These are phyloP conservation scores for Cephalopholis sonnerati DNA, from an alignment of 2,113 vertebrate species.

Conservation along the genomic window DNA sequence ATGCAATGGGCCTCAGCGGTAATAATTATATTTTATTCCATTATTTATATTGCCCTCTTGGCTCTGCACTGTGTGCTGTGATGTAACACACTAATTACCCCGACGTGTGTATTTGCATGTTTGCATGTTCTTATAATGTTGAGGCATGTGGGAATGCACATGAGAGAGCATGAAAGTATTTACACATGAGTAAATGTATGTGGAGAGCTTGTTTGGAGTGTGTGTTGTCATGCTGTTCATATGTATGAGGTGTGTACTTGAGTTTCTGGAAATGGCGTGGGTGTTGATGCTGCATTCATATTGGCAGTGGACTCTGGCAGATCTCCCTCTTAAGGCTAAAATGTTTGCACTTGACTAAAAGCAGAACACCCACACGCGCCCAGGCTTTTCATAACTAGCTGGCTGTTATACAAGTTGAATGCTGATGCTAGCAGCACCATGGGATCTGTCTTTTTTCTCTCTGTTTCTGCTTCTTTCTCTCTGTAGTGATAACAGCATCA, in stretches of 20 bases:
- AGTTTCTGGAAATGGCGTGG: slow-evolving; percentile 63
- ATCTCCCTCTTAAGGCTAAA: slow-evolving; percentile 83
- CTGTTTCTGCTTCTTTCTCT: slow-evolving; percentile 30
- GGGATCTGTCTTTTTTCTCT: slow-evolving; percentile 47
- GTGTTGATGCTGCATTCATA: slow-evolving; percentile 76
- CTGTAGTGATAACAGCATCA: slow-evolving; percentile 46
- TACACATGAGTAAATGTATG: slow-evolving; percentile 27
- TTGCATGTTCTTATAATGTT: slow-evolving; percentile 25
- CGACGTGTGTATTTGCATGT: slow-evolving; percentile 34
- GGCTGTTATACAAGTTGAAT: slow-evolving; percentile 81
- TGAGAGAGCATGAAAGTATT: slow-evolving; percentile 30
- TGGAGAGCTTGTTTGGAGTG: slow-evolving; percentile 18
- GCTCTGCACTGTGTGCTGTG: slow-evolving; percentile 5
- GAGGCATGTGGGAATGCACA: slow-evolving; percentile 28
- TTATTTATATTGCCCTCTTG: slow-evolving; percentile 6
- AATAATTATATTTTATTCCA: neutral
- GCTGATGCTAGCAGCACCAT: slow-evolving; percentile 60
- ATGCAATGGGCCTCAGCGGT: slow-evolving; percentile 19
- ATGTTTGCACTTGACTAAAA: slow-evolving; percentile 86
- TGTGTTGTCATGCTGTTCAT: slow-evolving; percentile 15
- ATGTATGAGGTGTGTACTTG: slow-evolving; percentile 45
- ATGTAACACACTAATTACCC: slow-evolving; percentile 44
- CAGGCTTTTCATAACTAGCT: slow-evolving; percentile 76
- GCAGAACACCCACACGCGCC: slow-evolving; percentile 79
- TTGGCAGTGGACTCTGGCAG: slow-evolving; percentile 68